Evolutionary conservation across 1,140 invertebrate genomes (phyloP), one percentile per base, ranked within the genome.

Genomic region (Trypoxylus dichotomus): DNA sequence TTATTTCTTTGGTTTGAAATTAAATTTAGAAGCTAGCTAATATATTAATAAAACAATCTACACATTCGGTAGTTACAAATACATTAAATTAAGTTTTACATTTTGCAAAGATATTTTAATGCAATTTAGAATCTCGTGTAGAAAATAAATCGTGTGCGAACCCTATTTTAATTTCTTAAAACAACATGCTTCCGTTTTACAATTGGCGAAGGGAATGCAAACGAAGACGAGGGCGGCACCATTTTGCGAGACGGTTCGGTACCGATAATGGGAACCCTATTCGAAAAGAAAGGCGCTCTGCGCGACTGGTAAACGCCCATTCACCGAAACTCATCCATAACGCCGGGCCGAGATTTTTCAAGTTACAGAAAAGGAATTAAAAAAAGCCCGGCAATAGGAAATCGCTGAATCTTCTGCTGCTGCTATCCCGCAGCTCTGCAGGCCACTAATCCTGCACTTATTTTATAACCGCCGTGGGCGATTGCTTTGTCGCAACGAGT

Each of bases 381-480:
- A 75, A 74, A 75, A 75, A 42, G 42, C 10, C 19, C 7, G 13
- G 60, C 60, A 68, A 68, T 68, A 75, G 74, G 41, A 75, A 75
- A 54, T 19, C 41, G 74, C 74, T 75, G 74, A 75, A 75, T 75
- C 74, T 47, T 75, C 74, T 21, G 24, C 25, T 27, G 8, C 60
- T 43, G n/a, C 24, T 29, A 25, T 75, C 42, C 74, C 43, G 74
- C 74, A 54, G 74, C 24, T 37, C 74, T 75, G 74, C 74, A 15
- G 43, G 41, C 74, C 74, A 75, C 74, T 75, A 75, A 75, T 75
- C 74, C 74, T 25, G 74, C 74, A 75, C 41, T 75, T 75, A 75
- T 54, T 75, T 75, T 75, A 75, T 75, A 75, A 75, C 74, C 74
- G 41, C 41, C 41, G 43, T 11, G 74, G 37, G 74, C 37, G 37